Evolutionary conservation across 92 coral and sea anemone species (phyloP).

Genomic region (Galaxea fascicularis): DNA sequence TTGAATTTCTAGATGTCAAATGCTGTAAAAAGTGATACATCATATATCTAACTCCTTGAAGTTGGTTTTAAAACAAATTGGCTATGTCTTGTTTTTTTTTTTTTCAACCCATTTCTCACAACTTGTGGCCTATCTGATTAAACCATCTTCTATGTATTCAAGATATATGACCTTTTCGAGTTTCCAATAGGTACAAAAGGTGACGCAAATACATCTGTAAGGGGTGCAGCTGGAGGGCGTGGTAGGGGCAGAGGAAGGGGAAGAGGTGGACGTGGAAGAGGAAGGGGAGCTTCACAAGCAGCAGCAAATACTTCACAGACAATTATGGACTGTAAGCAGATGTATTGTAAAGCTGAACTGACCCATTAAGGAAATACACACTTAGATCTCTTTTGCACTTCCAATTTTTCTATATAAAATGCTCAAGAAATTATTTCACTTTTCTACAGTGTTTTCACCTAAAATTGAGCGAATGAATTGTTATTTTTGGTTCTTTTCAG

Average conservation of each 20-base stretch:
- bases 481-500: neutral
- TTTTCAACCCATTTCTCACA: too few relatives aligned
- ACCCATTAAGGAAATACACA: neutral
- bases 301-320: slow-evolving; percentile 55
- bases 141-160: too few relatives aligned
- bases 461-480: neutral
- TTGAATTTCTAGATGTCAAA: too few relatives aligned
- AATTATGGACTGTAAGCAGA: slow-evolving; percentile 84
- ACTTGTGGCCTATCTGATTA: too few relatives aligned
- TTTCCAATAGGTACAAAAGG: slow-evolving; percentile 19
- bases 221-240: slow-evolving; percentile 33
- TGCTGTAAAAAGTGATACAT: too few relatives aligned
- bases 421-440: too few relatives aligned
- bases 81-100: too few relatives aligned
- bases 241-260: slow-evolving; percentile 86
- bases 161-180: too few relatives aligned
- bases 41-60: too few relatives aligned
- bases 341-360: neutral
- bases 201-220: slow-evolving; percentile 4
- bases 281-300: slow-evolving; percentile 57
- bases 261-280: slow-evolving; percentile 71
- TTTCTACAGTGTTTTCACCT: too few relatives aligned
- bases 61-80: too few relatives aligned
- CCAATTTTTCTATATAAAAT: too few relatives aligned
- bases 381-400: neutral